Conservation (phyloP, 2,888 invertebrate genomes). For the Adelphocoris suturalis region DNA sequence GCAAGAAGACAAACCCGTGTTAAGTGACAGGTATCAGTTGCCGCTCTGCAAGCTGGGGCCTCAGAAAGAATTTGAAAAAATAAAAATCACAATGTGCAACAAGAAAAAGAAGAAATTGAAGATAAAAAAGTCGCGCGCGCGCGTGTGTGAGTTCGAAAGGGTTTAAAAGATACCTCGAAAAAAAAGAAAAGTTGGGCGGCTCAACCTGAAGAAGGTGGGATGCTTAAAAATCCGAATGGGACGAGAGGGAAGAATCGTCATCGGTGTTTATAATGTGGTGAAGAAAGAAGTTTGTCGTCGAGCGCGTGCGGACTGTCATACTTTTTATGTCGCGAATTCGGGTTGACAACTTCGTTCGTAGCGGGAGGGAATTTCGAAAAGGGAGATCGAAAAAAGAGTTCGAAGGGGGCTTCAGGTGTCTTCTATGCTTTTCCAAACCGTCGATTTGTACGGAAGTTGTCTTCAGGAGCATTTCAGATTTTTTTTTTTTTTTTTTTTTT, state of each 20-base stretch:
- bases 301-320: conserved; percentile 63
- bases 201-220: background rate
- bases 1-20: conserved; percentile 59
- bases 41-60: background rate
- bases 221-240: background rate
- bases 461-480: too few relatives aligned
- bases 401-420: too few relatives aligned
- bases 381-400: background rate
- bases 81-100: conserved; percentile 9
- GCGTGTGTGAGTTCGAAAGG: conserved; percentile 15
- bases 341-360: conserved; percentile 51
- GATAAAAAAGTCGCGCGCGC: background rate
- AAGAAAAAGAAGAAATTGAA: conserved; percentile 23
- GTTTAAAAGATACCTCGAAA: background rate
- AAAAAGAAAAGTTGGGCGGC: conserved; percentile 2
- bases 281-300: conserved; percentile 32
- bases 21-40: conserved; percentile 65
- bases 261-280: conserved; percentile 44
- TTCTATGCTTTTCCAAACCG: too few relatives aligned
- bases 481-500: too few relatives aligned
- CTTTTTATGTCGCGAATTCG: conserved; percentile 55
- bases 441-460: too few relatives aligned
- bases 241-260: background rate
- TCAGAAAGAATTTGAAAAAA: conserved; percentile 37
- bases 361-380: background rate